Percentiles rank a stretch among this genome's conserved stretches.
Conservation (phyloP, 2,113 vertebrate species). For the Triplophysa siluroides region DNA sequence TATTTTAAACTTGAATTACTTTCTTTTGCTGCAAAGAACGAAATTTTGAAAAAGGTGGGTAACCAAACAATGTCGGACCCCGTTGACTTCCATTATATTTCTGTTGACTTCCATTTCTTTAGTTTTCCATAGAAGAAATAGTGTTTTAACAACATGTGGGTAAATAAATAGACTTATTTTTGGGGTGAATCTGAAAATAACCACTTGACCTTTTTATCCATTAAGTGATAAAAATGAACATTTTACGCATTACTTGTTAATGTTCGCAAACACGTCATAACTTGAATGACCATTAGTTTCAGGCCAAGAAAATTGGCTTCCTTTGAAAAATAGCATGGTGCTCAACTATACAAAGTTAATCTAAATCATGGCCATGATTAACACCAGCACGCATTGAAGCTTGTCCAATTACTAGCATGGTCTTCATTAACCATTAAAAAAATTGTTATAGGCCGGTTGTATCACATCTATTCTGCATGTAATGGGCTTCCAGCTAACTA, state of each 20-base stretch:
- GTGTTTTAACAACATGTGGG: too few relatives aligned
- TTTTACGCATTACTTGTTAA: neutral
- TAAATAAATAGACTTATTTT: too few relatives aligned
- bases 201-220: neutral
- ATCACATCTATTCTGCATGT: neutral
- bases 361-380: neutral
- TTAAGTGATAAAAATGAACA: neutral
- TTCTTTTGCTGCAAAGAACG: too few relatives aligned
- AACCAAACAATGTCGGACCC: too few relatives aligned
- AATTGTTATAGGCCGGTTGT: conserved; percentile 5
- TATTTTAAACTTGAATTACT: too few relatives aligned
- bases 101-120: too few relatives aligned
- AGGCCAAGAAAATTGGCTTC: neutral
- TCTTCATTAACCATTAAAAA: conserved; percentile 20
- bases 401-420: conserved; percentile 3
- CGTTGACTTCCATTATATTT: too few relatives aligned
- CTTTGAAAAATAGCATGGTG: neutral
- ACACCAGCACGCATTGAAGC: neutral
- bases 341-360: neutral
- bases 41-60: too few relatives aligned
- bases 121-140: too few relatives aligned
- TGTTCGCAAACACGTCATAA: neutral
- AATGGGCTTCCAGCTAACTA: neutral
- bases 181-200: too few relatives aligned
- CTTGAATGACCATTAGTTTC: neutral